Base-by-base conservation (phyloP, 2,113 vertebrate species). In the Nibea albiflora region DNA sequence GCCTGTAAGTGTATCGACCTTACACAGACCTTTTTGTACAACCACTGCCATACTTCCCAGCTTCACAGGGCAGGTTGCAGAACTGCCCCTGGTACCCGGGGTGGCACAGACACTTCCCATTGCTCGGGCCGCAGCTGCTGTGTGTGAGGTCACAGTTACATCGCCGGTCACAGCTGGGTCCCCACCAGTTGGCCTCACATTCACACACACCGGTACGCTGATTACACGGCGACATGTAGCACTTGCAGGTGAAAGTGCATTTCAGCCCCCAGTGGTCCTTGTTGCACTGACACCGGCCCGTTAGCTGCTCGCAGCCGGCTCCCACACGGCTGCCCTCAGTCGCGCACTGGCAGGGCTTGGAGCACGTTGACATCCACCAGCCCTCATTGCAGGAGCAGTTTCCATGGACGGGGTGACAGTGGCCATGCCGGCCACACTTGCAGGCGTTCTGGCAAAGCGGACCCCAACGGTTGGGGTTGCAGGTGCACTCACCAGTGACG, bases 341-440 rank as follows among this genome's bases (percentile, higher is more conserved):
- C 88, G 19, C 42, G 66, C 98, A 99, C 58, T 93, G 94, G 79
- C 98, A 99, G 0, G 73, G 84, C 44, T 93, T 96, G 88, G 57
- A 82, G 92, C 98, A 99, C 20, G 85, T 89, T 0, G 92, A 7
- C 0, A 91, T 86, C 96, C 96, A 99, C 97, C 97, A 99, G 87
- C 98, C 97, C 0, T 94, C 90, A 1, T 97, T 83, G 17, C 98
- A 99, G 86, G 9, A 96, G 90, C 98, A 99, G 84, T 91, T 79
- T 0, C 98, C 98, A 0, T 81, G 90, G 16, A 83, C 26, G 0
- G 95, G 95, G 90, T 98, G 77, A 5, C 98, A 99, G 73, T 20
- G 95, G 11, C 97, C 96, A 0, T 96, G 96, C 44, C 92, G 90
- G 8, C 90, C 17, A 0, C 98, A 99, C 28, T 83, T 84, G 89